Conservation (phyloP, 2,797 vertebrate genomes). For the Pseudomugil gertrudae region DNA sequence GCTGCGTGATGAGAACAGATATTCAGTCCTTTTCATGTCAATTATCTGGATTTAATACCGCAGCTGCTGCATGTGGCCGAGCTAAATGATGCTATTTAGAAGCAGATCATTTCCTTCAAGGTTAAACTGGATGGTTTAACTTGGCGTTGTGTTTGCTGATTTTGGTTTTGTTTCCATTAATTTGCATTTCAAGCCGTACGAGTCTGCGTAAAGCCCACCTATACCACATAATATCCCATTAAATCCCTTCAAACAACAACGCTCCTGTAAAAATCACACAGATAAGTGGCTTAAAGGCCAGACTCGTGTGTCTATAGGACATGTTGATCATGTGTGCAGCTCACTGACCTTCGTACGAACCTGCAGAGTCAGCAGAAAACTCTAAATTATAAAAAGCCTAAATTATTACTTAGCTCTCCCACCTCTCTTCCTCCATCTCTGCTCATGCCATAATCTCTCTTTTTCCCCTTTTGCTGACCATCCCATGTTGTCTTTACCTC, state of each 20-base stretch:
- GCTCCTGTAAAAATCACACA: fast-evolving
- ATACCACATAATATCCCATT: neutral
- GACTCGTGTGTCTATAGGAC: neutral
- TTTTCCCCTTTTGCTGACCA: neutral
- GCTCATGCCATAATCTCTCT: conserved; percentile 11
- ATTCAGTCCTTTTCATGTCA: no score
- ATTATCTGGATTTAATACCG: neutral
- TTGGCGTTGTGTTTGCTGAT: neutral
- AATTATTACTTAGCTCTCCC: conserved; percentile 59
- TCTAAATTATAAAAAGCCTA: conserved; percentile 46
- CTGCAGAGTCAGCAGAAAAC: conserved; percentile 54
- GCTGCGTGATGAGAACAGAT: no score
- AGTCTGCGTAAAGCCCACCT: neutral
- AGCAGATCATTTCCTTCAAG: neutral
- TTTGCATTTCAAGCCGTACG: conserved; percentile 16
- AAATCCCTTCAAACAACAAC: neutral
- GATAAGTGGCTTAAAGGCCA: neutral
- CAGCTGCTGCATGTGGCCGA: neutral
- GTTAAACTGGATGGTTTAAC: neutral
- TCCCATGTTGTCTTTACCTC: conserved; percentile 10
- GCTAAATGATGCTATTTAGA: neutral
- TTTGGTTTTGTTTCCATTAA: conserved; percentile 17
- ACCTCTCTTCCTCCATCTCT: conserved; percentile 31
- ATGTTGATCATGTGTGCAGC: neutral
- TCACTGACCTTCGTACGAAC: conserved; percentile 58